Evolutionary conservation across 1,140 invertebrate genomes (phyloP).

Genomic region (Eriosoma lanigerum): DNA sequence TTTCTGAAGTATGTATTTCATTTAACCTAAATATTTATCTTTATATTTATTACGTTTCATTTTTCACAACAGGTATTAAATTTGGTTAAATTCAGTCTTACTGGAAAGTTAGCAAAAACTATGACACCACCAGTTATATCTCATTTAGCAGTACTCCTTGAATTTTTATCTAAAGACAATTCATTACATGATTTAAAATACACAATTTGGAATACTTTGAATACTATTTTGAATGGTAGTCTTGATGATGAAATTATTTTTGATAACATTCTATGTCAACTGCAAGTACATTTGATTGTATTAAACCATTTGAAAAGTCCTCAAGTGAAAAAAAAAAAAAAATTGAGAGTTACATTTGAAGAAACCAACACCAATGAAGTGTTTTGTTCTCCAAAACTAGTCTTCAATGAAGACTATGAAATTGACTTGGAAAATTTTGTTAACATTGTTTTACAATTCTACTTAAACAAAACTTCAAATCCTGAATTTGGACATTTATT

Average conservation of each 20-base stretch:
- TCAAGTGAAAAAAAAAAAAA: slow-evolving; percentile 27
- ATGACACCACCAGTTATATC: slow-evolving; percentile 43
- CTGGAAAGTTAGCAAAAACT: slow-evolving; percentile 40
- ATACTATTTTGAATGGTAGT: slow-evolving; percentile 23
- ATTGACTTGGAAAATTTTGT: slow-evolving; percentile 25
- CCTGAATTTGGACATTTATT: slow-evolving; percentile 16
- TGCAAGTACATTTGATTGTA: slow-evolving; percentile 38
- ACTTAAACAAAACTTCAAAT: slow-evolving; percentile 34
- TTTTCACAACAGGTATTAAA: slow-evolving; percentile 18
- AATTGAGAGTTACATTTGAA: slow-evolving; percentile 43
- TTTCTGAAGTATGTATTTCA: background rate
- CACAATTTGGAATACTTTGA: slow-evolving; percentile 23
- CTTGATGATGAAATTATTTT: slow-evolving; percentile 41
- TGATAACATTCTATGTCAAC: slow-evolving; percentile 2
- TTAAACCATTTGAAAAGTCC: slow-evolving; percentile 40
- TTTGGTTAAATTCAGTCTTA: slow-evolving; percentile 34
- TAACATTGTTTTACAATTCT: slow-evolving; percentile 15
- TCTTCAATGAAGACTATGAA: slow-evolving; percentile 7
- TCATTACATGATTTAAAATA: slow-evolving; percentile 11
- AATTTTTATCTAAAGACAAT: slow-evolving; percentile 27
- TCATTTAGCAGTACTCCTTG: slow-evolving; percentile 27
- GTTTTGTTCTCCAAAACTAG: background rate
- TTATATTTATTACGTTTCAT: background rate
- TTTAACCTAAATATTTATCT: background rate
- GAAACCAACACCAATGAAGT: slow-evolving; percentile 21